phyloP scores from a whole-genome alignment of 2,888 invertebrate species.

The Branchellion lobata region DNA sequence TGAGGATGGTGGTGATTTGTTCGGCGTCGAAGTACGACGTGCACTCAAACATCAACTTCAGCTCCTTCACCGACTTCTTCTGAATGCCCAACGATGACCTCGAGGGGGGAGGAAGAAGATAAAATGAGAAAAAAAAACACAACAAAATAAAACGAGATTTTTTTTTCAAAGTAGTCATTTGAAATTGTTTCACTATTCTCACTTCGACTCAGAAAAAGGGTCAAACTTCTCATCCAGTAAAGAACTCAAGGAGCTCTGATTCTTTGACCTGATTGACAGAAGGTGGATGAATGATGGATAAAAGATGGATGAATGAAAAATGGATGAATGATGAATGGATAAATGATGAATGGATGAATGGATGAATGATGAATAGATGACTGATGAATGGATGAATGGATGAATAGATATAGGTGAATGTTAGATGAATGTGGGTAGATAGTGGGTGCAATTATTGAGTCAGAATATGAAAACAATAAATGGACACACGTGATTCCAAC shows the following conservation, averaged over 20 bases:
- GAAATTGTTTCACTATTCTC: background rate
- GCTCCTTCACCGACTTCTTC: slow-evolving; percentile 53
- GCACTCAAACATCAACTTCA: slow-evolving; percentile 53
- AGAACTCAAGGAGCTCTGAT: slow-evolving; percentile 48
- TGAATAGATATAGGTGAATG: too few relatives aligned
- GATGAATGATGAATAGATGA: too few relatives aligned
- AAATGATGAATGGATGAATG: too few relatives aligned
- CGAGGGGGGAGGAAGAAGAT: too few relatives aligned
- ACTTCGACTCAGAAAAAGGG: slow-evolving; percentile 51
- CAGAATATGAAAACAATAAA: too few relatives aligned
- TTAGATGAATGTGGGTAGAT: too few relatives aligned
- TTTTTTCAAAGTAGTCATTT: background rate
- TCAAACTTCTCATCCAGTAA: slow-evolving; percentile 51
- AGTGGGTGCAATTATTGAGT: too few relatives aligned
- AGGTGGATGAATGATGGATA: background rate
- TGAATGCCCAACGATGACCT: slow-evolving; percentile 49
- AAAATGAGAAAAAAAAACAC: too few relatives aligned
- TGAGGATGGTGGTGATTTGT: slow-evolving; percentile 53
- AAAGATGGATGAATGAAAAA: background rate
- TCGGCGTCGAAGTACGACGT: slow-evolving; percentile 54
- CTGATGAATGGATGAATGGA: too few relatives aligned
- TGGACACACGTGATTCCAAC: too few relatives aligned
- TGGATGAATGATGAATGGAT: too few relatives aligned
- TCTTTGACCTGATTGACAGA: slow-evolving; percentile 44
- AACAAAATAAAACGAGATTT: background rate